Conservation (phyloP, 92 coral and sea anemone genomes). For the Bergia puertoricense region DNA sequence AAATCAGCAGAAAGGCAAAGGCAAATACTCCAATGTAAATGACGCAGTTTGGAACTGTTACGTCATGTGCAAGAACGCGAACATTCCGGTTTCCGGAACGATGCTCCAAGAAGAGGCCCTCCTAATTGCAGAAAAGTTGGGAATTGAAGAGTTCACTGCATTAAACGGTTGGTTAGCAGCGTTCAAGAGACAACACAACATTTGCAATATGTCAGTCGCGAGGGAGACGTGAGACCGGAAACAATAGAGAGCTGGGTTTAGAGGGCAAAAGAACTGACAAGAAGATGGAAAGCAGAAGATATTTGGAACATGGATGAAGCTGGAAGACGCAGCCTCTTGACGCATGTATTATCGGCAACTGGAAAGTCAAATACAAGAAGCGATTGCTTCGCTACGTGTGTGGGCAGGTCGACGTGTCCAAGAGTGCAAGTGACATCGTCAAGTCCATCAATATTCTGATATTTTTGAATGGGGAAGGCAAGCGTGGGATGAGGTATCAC, state of each 20-base stretch:
- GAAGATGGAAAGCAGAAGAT: slow-evolving; percentile 62
- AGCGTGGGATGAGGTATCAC: slow-evolving; percentile 65
- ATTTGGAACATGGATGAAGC: slow-evolving; percentile 67
- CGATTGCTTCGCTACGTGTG: slow-evolving; percentile 53
- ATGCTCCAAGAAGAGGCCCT: slow-evolving; percentile 64
- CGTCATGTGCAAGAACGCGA: slow-evolving; percentile 43
- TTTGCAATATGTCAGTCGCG: slow-evolving; percentile 49
- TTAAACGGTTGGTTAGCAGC: slow-evolving; percentile 59
- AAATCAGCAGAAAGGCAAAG: slow-evolving; percentile 50
- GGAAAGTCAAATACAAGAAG: slow-evolving; percentile 65
- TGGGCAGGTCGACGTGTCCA: slow-evolving; percentile 47
- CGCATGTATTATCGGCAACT: slow-evolving; percentile 59
- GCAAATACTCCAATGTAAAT: slow-evolving; percentile 53
- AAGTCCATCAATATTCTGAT: slow-evolving; percentile 55
- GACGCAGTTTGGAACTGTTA: slow-evolving; percentile 63
- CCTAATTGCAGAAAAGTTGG: slow-evolving; percentile 59
- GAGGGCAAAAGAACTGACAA: slow-evolving; percentile 42
- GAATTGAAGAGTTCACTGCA: slow-evolving; percentile 52
- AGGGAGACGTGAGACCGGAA: slow-evolving; percentile 20
- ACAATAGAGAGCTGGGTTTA: slow-evolving; percentile 23
- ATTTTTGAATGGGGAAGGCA: slow-evolving; percentile 61
- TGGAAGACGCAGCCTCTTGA: slow-evolving; percentile 34
- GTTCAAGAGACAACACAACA: slow-evolving; percentile 54
- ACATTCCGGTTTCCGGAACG: slow-evolving; percentile 55
- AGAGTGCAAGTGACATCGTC: slow-evolving; percentile 63